A percentile compares a stretch with the other conserved stretches of the same genome.
Conservation (phyloP, 2,797 vertebrate genomes). For the Anableps anableps region DNA sequence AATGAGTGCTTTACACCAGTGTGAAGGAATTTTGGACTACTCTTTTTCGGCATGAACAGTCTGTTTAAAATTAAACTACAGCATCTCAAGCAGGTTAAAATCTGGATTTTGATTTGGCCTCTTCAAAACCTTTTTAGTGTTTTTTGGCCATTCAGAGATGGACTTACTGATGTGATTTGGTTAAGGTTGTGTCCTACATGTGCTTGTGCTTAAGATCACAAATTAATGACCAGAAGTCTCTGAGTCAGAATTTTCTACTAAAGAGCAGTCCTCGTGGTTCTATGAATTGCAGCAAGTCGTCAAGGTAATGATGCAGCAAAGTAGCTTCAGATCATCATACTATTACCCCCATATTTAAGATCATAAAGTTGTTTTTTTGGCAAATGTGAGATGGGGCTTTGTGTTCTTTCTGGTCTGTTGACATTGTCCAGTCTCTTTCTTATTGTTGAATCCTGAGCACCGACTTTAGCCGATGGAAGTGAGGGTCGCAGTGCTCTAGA, state of each 20-base stretch:
- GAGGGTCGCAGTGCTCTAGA: background rate
- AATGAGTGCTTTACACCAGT: background rate
- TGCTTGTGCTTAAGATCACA: too few species aligned
- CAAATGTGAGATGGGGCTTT: background rate
- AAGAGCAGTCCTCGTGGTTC: background rate
- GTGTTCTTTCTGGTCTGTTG: background rate
- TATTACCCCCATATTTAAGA: background rate
- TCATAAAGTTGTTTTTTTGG: background rate
- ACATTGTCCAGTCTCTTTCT: background rate
- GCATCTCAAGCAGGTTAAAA: background rate
- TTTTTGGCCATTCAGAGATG: background rate
- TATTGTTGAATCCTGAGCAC: too few species aligned
- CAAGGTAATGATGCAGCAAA: background rate
- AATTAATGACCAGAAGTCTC: too few species aligned
- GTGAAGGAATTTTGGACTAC: background rate
- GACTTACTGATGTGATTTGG: background rate
- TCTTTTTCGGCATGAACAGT: background rate
- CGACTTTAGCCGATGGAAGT: background rate
- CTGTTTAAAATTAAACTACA: background rate
- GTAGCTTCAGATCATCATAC: background rate
- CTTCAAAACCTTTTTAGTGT: background rate
- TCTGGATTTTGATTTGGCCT: background rate
- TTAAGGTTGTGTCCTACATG: too few species aligned
- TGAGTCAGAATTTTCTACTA: background rate
- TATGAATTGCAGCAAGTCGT: background rate